phyloP scores from a whole-genome alignment of 2,888 invertebrate species.

The Tetramorium bicarinatum region DNA sequence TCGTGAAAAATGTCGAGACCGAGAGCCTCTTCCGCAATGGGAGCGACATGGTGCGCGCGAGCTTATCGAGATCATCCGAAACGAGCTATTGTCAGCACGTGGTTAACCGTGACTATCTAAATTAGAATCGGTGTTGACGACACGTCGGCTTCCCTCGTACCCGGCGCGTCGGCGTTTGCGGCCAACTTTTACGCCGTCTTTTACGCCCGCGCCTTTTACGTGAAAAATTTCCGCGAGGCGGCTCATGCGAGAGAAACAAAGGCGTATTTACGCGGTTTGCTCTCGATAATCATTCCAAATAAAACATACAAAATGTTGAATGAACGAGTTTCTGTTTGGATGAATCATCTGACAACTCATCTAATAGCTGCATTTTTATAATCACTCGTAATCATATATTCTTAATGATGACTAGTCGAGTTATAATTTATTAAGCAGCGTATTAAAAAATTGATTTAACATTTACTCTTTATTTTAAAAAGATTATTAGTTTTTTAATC shows the following conservation, averaged over 20 bases:
- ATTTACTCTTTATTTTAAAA: neutral
- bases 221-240: constrained; percentile 45
- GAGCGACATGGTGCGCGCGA: constrained; percentile 61
- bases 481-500: constrained; percentile 6
- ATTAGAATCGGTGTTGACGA: constrained; percentile 82
- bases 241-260: constrained; percentile 7
- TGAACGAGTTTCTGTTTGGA: neutral
- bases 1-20: constrained; percentile 44
- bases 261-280: neutral
- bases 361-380: neutral
- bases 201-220: constrained; percentile 55
- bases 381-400: neutral
- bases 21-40: constrained; percentile 47
- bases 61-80: constrained; percentile 78
- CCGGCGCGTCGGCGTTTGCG: constrained; percentile 38
- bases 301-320: neutral
- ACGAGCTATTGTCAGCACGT: constrained; percentile 80
- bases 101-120: constrained; percentile 83
- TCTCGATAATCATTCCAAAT: neutral
- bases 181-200: constrained; percentile 54
- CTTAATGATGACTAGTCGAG: neutral
- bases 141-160: constrained; percentile 59
- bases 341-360: neutral
- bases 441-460: neutral
- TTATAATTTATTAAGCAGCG: neutral